These are phyloP conservation scores for Tenebrio molitor DNA, from an alignment of 1,140 invertebrate genomes.

Conservation along the genomic window DNA sequence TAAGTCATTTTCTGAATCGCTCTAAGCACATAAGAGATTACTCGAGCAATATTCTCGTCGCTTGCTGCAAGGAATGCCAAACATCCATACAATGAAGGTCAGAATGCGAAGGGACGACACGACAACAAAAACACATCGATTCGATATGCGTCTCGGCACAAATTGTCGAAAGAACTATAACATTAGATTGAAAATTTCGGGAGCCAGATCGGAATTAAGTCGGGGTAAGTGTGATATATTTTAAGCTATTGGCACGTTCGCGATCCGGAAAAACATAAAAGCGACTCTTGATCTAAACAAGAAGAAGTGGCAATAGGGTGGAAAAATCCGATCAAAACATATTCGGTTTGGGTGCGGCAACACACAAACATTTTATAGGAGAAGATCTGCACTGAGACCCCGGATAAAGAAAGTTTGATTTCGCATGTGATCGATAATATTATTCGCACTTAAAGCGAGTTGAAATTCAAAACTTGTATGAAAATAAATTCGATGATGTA, in stretches of 20 bases:
- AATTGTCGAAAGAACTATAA: slow-evolving; percentile 10
- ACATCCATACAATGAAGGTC: slow-evolving; percentile 6
- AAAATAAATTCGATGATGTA: no score
- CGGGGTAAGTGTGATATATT: slow-evolving; percentile 23
- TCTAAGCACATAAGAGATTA: slow-evolving; percentile 19
- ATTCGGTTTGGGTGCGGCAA: background rate
- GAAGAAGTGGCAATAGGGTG: slow-evolving; percentile 29
- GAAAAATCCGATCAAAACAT: slow-evolving; percentile 27
- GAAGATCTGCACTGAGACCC: background rate
- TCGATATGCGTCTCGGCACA: background rate
- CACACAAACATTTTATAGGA: slow-evolving; percentile 1
- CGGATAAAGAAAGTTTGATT: background rate
- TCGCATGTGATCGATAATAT: background rate
- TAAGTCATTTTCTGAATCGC: slow-evolving; percentile 20
- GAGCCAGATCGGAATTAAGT: background rate
- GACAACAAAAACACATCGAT: slow-evolving; percentile 27
- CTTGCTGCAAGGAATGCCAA: slow-evolving; percentile 21
- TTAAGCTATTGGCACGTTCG: slow-evolving; percentile 15
- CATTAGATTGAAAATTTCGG: slow-evolving; percentile 25
- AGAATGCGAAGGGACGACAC: background rate
- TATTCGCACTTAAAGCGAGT: no score
- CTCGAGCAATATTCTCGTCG: slow-evolving; percentile 3
- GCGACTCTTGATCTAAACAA: slow-evolving; percentile 10
- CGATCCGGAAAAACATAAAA: slow-evolving; percentile 9
- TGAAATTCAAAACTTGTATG: background rate